A percentile compares a stretch with the other conserved stretches of the same genome.
Evolutionary conservation across 2,797 vertebrate species (phyloP).

Genomic region (Darevskia mixta): DNA sequence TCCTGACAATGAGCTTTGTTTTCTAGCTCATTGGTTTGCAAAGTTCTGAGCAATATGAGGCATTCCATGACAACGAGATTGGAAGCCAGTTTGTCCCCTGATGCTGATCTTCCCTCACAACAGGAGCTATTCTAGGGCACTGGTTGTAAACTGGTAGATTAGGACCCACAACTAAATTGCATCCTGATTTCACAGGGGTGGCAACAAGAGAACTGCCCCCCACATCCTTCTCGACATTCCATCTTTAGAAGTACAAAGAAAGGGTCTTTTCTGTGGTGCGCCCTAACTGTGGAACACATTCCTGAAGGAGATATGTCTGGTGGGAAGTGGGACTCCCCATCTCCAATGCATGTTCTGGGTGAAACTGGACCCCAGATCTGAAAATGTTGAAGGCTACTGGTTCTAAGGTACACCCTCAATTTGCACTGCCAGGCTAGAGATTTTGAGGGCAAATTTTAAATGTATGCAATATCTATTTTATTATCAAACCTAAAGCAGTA

Average conservation of each 20-base stretch:
- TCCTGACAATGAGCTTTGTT: background rate
- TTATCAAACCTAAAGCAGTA: background rate
- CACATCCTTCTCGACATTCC: too few species aligned
- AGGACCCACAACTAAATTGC: background rate
- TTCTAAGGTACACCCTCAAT: background rate
- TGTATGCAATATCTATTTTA: background rate
- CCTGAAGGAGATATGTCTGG: too few species aligned
- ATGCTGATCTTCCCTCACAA: background rate
- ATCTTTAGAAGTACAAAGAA: background rate
- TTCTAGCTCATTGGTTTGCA: background rate
- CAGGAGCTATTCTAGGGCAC: background rate
- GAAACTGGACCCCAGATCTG: background rate
- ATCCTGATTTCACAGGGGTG: background rate
- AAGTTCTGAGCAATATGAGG: background rate
- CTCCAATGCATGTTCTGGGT: background rate
- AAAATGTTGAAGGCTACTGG: background rate
- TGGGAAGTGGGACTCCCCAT: too few species aligned
- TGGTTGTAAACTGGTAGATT: background rate
- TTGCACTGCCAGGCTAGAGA: background rate
- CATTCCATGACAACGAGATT: background rate
- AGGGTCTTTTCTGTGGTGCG: too few species aligned
- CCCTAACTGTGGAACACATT: too few species aligned
- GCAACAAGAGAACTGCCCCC: background rate
- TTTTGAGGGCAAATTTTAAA: background rate
- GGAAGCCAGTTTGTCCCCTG: background rate